Evolutionary conservation across 1,140 invertebrate species (phyloP).

Genomic region (Drosophila ambigua): DNA sequence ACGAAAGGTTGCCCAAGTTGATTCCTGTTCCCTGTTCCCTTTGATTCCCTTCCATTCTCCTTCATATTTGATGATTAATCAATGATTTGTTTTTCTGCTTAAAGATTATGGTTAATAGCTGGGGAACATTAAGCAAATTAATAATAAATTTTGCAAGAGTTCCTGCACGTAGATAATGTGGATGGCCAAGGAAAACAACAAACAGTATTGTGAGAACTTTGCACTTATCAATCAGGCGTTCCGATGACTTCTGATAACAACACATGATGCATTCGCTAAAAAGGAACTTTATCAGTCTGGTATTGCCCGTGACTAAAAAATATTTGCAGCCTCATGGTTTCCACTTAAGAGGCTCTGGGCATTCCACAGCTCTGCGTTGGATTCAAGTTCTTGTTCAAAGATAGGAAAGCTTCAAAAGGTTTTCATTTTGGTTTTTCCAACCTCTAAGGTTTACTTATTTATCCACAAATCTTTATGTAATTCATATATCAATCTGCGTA

Average conservation of each 20-base stretch:
- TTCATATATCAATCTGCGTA: too few relatives aligned
- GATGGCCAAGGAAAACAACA: not conserved
- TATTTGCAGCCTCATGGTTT: not conserved
- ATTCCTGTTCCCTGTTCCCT: not conserved
- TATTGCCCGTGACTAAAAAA: not conserved
- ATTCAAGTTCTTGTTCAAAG: too few relatives aligned
- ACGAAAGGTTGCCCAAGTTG: slow-evolving; percentile 25
- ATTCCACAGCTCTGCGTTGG: too few relatives aligned
- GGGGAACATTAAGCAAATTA: slow-evolving; percentile 28
- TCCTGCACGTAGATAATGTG: slow-evolving; percentile 20
- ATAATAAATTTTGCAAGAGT: slow-evolving; percentile 10
- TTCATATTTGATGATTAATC: slow-evolving; percentile 42
- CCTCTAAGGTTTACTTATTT: too few relatives aligned
- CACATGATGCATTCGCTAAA: slow-evolving; percentile 17
- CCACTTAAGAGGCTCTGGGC: too few relatives aligned
- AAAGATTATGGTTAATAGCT: slow-evolving; percentile 21
- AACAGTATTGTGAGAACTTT: slow-evolving; percentile 45
- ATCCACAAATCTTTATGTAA: too few relatives aligned
- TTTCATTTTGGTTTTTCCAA: too few relatives aligned
- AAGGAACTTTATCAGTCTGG: slow-evolving; percentile 3
- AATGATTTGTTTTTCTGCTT: slow-evolving; percentile 4
- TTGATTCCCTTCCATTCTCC: slow-evolving; percentile 37
- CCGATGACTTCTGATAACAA: not conserved
- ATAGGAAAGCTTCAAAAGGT: too few relatives aligned
- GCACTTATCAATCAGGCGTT: slow-evolving; percentile 51